Conservation (phyloP, 2,888 invertebrate species). For the Drosophila kambysellisi region DNA sequence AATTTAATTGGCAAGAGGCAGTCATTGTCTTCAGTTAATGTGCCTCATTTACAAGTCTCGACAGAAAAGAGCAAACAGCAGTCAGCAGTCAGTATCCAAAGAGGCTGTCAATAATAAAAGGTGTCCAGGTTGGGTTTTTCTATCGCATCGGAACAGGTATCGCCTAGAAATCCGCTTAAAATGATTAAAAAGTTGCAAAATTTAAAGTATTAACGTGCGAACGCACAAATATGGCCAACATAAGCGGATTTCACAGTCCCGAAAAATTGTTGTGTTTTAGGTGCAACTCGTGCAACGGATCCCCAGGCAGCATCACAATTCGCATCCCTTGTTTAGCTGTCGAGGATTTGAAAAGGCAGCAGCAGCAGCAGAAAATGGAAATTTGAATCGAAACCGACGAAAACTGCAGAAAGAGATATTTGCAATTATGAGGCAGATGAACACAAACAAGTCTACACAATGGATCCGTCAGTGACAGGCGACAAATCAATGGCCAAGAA, state of each 20-base stretch:
- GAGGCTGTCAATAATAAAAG: constrained; percentile 23
- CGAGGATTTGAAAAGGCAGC: constrained; percentile 33
- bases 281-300: constrained; percentile 2
- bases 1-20: constrained; percentile 53
- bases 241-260: constrained; percentile 75
- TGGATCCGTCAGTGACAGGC: constrained; percentile 55
- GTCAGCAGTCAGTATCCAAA: not conserved
- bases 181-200: constrained; percentile 81
- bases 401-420: constrained; percentile 56
- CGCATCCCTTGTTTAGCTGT: constrained; percentile 19
- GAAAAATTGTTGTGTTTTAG: constrained; percentile 41
- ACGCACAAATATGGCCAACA: constrained; percentile 71
- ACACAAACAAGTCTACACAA: constrained; percentile 42
- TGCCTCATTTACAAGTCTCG: constrained; percentile 49
- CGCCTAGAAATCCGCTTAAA: constrained; percentile 72
- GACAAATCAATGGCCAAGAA: constrained; percentile 40
- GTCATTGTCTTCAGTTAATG: constrained; percentile 41
- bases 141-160: constrained; percentile 67
- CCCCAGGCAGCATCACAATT: not conserved
- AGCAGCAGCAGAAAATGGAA: constrained; percentile 48
- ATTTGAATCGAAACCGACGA: constrained; percentile 47
- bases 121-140: constrained; percentile 5
- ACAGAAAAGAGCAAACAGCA: constrained; percentile 25
- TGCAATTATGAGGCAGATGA: constrained; percentile 64
- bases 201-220: constrained; percentile 73